A percentile compares a stretch with the other conserved stretches of the same genome.
Evolutionary conservation across 2,113 vertebrate species (phyloP).

Genomic region (Alosa alosa): DNA sequence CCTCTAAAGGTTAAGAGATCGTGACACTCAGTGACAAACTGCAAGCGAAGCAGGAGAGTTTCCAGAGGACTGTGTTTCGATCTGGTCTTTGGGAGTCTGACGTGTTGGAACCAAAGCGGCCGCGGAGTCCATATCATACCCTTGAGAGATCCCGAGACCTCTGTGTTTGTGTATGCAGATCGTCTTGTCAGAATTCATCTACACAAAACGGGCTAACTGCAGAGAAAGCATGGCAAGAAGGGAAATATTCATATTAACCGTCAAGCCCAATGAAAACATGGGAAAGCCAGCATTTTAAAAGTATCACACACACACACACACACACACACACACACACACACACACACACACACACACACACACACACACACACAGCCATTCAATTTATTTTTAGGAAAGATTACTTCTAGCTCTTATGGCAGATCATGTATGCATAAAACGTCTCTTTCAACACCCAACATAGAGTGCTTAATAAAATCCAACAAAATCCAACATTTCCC

Average conservation of each 20-base stretch:
- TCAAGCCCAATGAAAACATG: constrained; percentile 54
- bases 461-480: not conserved
- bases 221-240: constrained; percentile 63
- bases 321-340: constrained; percentile 13
- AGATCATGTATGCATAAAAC: not conserved
- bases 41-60: not conserved
- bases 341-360: too few relatives aligned
- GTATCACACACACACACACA: not conserved
- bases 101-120: not conserved
- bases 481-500: not conserved
- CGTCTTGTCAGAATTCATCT: constrained; percentile 71
- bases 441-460: not conserved
- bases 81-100: not conserved
- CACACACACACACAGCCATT: constrained; percentile 28
- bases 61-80: not conserved
- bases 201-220: constrained; percentile 57
- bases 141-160: constrained; percentile 26
- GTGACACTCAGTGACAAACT: not conserved
- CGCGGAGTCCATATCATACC: not conserved
- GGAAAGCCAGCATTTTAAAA: not conserved
- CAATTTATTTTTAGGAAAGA: constrained; percentile 19
- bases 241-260: not conserved
- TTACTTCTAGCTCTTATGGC: constrained; percentile 45
- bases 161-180: constrained; percentile 73
- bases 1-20: not conserved